Conservation (phyloP, 2,113 vertebrate species). For the Eulemur macaco region DNA sequence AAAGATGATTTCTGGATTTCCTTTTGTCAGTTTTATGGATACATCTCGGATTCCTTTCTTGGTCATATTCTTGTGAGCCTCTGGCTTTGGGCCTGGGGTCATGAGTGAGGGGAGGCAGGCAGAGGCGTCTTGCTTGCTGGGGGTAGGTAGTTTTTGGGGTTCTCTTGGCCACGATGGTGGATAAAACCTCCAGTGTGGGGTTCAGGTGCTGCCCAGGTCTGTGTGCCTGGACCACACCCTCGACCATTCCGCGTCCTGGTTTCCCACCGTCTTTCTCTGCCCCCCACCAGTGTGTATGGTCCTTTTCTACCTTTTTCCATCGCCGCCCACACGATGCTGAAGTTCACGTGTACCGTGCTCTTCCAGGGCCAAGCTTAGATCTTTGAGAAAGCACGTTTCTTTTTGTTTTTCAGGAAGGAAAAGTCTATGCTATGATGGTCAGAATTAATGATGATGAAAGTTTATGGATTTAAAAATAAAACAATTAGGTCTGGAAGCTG, state of each 20-base stretch:
- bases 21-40: background rate
- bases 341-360: too few relatives aligned
- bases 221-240: background rate
- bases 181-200: background rate
- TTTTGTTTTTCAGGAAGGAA: background rate
- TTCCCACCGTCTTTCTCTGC: background rate
- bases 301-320: too few relatives aligned
- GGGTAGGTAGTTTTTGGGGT: background rate
- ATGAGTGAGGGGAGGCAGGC: background rate
- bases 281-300: fast-evolving
- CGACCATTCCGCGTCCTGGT: too few relatives aligned
- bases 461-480: constrained; percentile 8
- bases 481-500: background rate
- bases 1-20: background rate
- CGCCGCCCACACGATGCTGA: fast-evolving
- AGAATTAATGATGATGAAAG: background rate
- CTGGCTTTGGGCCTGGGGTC: background rate
- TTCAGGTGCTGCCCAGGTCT: background rate
- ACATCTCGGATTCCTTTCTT: background rate
- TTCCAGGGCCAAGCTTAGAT: background rate
- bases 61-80: background rate
- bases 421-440: background rate
- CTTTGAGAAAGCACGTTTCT: background rate
- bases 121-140: background rate
- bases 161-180: background rate